Evolutionary conservation across 2,797 vertebrate genomes (phyloP), one percentile per base, ranked within the genome.

Genomic region (Geotria australis): DNA sequence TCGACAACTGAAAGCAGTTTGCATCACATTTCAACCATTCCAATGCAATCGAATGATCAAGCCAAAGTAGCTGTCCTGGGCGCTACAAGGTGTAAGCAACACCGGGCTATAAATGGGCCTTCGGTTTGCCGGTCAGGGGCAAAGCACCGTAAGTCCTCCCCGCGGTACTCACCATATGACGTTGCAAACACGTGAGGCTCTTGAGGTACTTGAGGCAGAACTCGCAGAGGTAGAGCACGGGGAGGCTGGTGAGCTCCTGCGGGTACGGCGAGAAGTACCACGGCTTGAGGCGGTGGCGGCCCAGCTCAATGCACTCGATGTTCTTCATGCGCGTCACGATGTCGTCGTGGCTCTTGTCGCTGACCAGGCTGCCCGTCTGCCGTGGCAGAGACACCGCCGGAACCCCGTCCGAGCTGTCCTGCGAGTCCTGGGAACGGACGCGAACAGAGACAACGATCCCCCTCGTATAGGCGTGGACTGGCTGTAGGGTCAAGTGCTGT

Each of bases 251-350:
- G 15, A 95, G 78, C 64, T 95, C 85, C 69, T 93, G 88, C 0
- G 88, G 85, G 72, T 93, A 93, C 0, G 88, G 88, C 0, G 83
- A 85, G 69, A 95, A 95, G 74, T 95, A 95, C 88, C 88, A 93
- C 46, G 88, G 85, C 70, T 95, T 95, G 61, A 95, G 74, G 63
- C 86, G 72, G 66, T 93, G 86, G 1, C 85, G 77, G 48, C 88
- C 88, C 46, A 95, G 71, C 71, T 93, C 88, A 46, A 95, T 95
- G 59, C 84, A 91, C 70, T 86, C 84, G 0, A 95, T 91, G 71
- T 95, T 95, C 66, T 95, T 95, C 88, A 95, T 95, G 6, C 88
- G 72, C 1, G 88, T 95, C 12, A 95, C 77, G 5, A 93, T 95
- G 70, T 95, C 88, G 24, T 93, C 85, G 15, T 95, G 86, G 69